Evolutionary conservation across 1,140 invertebrate genomes (phyloP).

Genomic region (Teleopsis dalmanni): DNA sequence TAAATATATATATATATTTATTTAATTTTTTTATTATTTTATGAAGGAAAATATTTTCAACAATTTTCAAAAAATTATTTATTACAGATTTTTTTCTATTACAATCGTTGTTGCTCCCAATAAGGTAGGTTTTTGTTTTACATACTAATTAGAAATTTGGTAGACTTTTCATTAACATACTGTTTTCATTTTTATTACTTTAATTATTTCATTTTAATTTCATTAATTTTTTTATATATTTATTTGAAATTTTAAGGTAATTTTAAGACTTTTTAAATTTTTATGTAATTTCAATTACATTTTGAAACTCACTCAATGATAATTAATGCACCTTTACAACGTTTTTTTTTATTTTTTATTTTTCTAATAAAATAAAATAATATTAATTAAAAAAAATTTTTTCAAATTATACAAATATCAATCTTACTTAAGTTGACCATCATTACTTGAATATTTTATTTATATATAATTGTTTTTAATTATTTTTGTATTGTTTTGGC

Average conservation of each 20-base stretch:
- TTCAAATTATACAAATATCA: no score
- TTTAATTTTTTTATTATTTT: slow-evolving; percentile 19
- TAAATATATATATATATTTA: slow-evolving; percentile 6
- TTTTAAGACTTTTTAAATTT: background rate
- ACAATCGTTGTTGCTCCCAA: slow-evolving; percentile 42
- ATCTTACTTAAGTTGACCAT: no score
- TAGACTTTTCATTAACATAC: background rate
- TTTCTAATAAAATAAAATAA: background rate
- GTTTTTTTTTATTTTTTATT: slow-evolving; percentile 17
- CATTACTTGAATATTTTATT: no score
- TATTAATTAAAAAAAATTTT: no score
- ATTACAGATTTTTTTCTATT: slow-evolving; percentile 16
- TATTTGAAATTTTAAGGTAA: background rate
- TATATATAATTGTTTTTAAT: no score
- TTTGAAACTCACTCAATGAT: background rate
- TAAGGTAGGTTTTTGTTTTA: slow-evolving; percentile 12
- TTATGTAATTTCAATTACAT: background rate
- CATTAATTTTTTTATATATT: background rate
- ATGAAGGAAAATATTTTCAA: slow-evolving; percentile 3
- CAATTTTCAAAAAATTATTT: slow-evolving; percentile 10
- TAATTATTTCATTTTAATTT: background rate
- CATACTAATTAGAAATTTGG: background rate
- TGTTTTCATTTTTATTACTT: background rate
- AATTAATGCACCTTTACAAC: slow-evolving; percentile 4
- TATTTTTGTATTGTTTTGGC: no score